Base-by-base conservation (phyloP, 2,888 invertebrate genomes). In the Philereme vetulata region DNA sequence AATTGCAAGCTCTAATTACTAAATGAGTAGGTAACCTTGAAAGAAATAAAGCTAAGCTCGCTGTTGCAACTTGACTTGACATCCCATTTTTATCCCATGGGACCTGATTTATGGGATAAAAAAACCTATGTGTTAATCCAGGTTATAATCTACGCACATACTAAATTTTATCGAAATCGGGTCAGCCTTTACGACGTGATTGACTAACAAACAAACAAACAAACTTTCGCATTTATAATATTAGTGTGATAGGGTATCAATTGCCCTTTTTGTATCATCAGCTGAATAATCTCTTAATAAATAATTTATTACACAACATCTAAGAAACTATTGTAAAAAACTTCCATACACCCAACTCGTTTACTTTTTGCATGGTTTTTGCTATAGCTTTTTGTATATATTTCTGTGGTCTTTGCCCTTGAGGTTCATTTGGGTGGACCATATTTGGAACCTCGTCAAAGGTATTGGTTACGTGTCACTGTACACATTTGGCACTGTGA, bases 401-500 rank as follows among this genome's bases (percentile, higher is more conserved):
- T 74, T 70, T 58, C 44, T 45, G 51, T 54, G 57, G 71, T 70
- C 70, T 73, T 74, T 63, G 60, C 57, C 66, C 66, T 68, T 75
- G 75, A 63, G 65, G 72, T 66, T 53, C 65, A 48, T 38, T 55
- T 70, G 70, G 68, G 69, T 65, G 67, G 52, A 49, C 70, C 66
- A 61, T 70, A 70, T 67, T 62, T 68, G 68, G 71, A 43, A 34
- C 35, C 48, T 38, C 38, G 4, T 21, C 21, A 21, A 21, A 21
- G 21, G 21, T 21, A 21, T 21, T 21, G 21, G 21, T 21, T 21
- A 21, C 2, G 21, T 21, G 1, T 21, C 21, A 21, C 21, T 38
- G 8, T 38, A 6, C 38, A 6, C 38, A 38, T 8, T 38, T 4
- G 38, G 38, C 8, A 38, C 38, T 38, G 8, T 4, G 38, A 38